A percentile compares a stretch with the other conserved stretches of the same genome.
These are phyloP conservation scores for Cotesia congregata DNA, from an alignment of 2,888 invertebrate genomes.

Conservation along the genomic window DNA sequence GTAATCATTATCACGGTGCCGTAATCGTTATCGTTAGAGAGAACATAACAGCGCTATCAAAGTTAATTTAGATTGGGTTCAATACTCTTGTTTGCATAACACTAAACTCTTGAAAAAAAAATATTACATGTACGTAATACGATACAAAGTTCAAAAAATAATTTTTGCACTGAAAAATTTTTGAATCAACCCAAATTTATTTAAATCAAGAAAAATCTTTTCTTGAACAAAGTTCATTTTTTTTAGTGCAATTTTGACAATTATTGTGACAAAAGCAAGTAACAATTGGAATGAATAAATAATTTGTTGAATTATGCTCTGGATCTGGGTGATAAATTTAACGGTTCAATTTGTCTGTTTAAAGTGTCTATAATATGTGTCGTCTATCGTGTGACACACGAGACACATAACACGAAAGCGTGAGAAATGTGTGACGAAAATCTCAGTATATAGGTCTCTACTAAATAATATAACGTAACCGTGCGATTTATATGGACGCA, in stretches of 20 bases:
- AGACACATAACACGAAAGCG: not conserved
- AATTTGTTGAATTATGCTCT: not conserved
- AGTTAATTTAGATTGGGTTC: not conserved
- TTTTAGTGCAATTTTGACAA: too few species aligned
- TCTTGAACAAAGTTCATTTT: too few species aligned
- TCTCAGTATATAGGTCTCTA: not conserved
- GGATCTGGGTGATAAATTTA: not conserved
- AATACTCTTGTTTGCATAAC: not conserved
- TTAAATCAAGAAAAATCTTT: too few species aligned
- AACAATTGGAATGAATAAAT: not conserved
- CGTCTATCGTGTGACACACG: not conserved
- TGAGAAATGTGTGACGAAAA: not conserved
- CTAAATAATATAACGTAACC: not conserved
- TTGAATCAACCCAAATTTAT: too few species aligned
- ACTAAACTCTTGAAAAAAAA: not conserved
- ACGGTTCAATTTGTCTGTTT: not conserved
- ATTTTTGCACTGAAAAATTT: too few species aligned
- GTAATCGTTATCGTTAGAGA: not conserved
- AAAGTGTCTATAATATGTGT: not conserved
- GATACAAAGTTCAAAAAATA: too few species aligned
- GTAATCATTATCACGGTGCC: constrained; percentile 10
- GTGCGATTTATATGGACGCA: not conserved
- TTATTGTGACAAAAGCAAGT: too few species aligned
- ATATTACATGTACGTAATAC: not conserved
- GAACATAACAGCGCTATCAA: constrained; percentile 5